Base-by-base conservation (phyloP, 2,888 invertebrate genomes). In the Zaprionus lineosus region DNA sequence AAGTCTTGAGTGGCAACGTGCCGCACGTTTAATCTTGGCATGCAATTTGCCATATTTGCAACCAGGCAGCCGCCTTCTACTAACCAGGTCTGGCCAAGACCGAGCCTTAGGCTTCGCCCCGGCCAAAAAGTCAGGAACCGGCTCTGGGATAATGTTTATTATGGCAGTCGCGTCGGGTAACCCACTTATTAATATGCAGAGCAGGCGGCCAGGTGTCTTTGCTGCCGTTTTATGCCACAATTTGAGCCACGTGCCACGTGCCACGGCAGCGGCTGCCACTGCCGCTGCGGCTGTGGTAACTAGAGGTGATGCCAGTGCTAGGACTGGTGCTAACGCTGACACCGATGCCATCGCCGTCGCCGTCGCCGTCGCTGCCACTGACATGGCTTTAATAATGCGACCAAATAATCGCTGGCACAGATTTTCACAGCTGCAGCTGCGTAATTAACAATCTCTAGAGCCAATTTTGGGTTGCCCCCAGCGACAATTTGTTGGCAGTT, bases 161-260 rank as follows among this genome's bases (percentile, higher is more conserved):
- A 84, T 69, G 78, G 43, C 59, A 57, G 58, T 33, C 34, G 67
- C 72, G 56, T 64, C 44, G 60, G 28, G 33, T 29, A 55, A 39
- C 46, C 28, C 36, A 47, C 72, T 65, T 83, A 78, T 85, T 78
- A 85, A 78, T 78, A 78, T 78, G 64, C 85, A 78, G 60, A 83
- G 57, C 78, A 65, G 75, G 39, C 58, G 56, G 58, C 44, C 79
- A 83, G 78, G 78, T 78, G 85, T 78, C 81, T 83, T 55, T 78
- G 67, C 78, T 65, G 62, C 65, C 76, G 68, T 85, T 78, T 85
- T 63, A 74, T 85, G 83, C 79, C 83, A 78, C 85, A 65, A 84
- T 84, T 84, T 82, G 57, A 57, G 63, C 58, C 75, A 71, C 75
- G 76, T 70, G 74, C 52, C 53, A 40, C 26, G 9, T 12, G 29